Evolutionary conservation across 1,140 invertebrate genomes (phyloP).

Genomic region (Hestina assimilis): DNA sequence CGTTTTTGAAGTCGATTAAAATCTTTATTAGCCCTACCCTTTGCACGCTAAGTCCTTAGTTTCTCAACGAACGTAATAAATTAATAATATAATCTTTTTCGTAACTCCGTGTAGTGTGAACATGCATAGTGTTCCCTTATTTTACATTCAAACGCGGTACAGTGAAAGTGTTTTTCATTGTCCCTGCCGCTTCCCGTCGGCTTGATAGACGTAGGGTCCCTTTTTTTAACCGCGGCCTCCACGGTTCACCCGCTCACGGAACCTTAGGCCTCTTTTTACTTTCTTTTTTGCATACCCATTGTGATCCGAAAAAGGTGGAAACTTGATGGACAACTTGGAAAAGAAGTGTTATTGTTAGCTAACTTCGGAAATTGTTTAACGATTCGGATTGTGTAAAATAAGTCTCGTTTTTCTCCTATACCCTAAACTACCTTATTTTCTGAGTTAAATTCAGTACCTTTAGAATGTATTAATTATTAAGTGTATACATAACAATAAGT

Average conservation of each 20-base stretch:
- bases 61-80: background rate
- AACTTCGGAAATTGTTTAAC: background rate
- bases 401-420: too few relatives aligned
- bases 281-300: constrained; percentile 13
- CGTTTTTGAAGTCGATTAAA: background rate
- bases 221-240: constrained; percentile 36
- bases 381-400: background rate
- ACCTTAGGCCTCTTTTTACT: constrained; percentile 18
- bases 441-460: too few relatives aligned
- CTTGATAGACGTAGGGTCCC: constrained; percentile 32
- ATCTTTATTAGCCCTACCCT: background rate
- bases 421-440: too few relatives aligned
- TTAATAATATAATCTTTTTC: background rate
- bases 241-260: constrained; percentile 39
- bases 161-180: constrained; percentile 48
- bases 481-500: too few relatives aligned
- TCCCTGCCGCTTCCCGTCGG: constrained; percentile 28
- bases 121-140: constrained; percentile 21
- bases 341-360: constrained; percentile 3
- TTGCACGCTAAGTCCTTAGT: background rate
- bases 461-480: too few relatives aligned
- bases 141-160: constrained; percentile 38
- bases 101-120: background rate
- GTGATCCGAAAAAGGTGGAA: constrained; percentile 4
- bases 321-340: constrained; percentile 2